A percentile compares a stretch with the other conserved stretches of the same genome.
Evolutionary conservation across 2,888 invertebrate genomes (phyloP).

Genomic region (Crematogaster levior): DNA sequence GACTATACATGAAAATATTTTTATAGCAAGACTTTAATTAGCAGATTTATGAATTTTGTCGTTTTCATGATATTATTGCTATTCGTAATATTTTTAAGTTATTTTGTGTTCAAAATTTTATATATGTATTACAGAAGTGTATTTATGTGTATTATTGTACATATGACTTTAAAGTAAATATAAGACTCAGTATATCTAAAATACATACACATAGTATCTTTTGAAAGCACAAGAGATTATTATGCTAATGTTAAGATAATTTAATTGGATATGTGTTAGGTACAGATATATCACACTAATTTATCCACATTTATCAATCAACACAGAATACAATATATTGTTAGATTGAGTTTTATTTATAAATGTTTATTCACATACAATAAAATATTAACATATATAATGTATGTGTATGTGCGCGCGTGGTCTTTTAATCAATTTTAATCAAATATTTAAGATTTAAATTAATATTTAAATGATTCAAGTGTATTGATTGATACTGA

Average conservation of each 20-base stretch:
- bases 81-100: neutral
- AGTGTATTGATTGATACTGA: neutral
- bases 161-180: neutral
- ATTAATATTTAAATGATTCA: neutral
- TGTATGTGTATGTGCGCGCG: neutral
- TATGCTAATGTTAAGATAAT: neutral
- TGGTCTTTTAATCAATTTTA: neutral
- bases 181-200: neutral
- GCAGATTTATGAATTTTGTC: neutral
- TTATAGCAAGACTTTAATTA: neutral
- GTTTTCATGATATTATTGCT: neutral
- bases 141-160: conserved; percentile 1
- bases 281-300: neutral
- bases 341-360: neutral
- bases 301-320: neutral
- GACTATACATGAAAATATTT: neutral
- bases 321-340: neutral
- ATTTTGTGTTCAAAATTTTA: neutral
- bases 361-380: neutral
- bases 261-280: neutral
- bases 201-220: neutral
- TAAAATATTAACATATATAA: neutral
- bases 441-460: neutral
- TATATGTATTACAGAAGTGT: neutral
- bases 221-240: neutral